Conservation (phyloP, 2,888 invertebrate genomes). For the Ptychoptera contaminata region DNA sequence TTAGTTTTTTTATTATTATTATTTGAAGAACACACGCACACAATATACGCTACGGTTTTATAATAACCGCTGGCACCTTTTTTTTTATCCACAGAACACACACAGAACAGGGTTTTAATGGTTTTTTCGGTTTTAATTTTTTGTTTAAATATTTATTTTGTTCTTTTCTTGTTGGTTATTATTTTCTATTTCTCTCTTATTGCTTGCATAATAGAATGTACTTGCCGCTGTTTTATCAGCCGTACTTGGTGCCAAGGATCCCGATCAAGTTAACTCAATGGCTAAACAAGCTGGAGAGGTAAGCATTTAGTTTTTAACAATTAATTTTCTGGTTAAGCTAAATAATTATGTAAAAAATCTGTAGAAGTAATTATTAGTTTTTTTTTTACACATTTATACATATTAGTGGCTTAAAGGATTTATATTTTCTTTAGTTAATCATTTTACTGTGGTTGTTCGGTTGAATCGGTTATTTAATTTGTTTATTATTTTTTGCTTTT, state of each 20-base stretch:
- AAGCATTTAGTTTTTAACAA: constrained; percentile 29
- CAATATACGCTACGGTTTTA: no score
- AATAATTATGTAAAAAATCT: no score
- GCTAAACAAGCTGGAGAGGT: constrained; percentile 93
- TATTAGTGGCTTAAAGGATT: no score
- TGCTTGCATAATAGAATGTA: constrained; percentile 53
- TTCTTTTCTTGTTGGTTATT: constrained; percentile 14
- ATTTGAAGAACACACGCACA: no score
- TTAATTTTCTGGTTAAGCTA: no score
- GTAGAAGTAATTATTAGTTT: no score
- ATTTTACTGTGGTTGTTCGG: background rate
- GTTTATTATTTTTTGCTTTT: constrained; percentile 13
- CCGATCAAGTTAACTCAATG: constrained; percentile 83
- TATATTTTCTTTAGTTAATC: no score
- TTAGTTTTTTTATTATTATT: no score
- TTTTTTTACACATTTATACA: no score
- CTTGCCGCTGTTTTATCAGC: constrained; percentile 83
- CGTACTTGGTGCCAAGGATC: constrained; percentile 81
- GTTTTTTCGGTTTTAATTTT: background rate
- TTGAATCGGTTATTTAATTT: background rate
- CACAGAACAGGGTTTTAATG: background rate
- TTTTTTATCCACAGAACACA: background rate
- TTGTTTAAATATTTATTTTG: constrained; percentile 1
- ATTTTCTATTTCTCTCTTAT: constrained; percentile 33
- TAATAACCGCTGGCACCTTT: background rate